Percentiles rank a stretch among this genome's conserved stretches.
phyloP scores from a whole-genome alignment of 2,113 vertebrate genomes.

The Mobula hypostoma region DNA sequence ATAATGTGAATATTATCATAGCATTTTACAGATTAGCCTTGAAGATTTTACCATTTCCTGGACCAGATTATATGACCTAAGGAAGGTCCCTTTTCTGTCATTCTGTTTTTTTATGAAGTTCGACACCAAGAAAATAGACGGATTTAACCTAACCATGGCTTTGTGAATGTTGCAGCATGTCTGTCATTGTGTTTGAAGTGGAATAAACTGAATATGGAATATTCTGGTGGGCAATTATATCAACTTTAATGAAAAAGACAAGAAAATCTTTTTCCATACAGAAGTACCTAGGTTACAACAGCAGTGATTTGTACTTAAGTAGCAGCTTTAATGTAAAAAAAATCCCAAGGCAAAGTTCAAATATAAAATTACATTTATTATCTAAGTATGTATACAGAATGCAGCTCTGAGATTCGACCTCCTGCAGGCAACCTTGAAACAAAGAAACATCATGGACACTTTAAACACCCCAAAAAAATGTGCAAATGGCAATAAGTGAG shows the following conservation, averaged over 20 bases:
- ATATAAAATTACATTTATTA: too few species aligned
- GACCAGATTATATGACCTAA: not conserved
- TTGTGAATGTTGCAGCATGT: not conserved
- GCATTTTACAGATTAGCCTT: constrained; percentile 5
- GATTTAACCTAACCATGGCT: not conserved
- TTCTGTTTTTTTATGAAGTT: not conserved
- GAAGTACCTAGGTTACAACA: not conserved
- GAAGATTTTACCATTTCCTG: constrained; percentile 1
- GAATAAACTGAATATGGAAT: not conserved
- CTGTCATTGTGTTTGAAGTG: not conserved
- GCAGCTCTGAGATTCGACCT: too few species aligned
- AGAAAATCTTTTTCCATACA: not conserved
- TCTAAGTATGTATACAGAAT: too few species aligned
- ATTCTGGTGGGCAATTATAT: not conserved
- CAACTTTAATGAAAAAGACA: not conserved
- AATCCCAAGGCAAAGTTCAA: not conserved
- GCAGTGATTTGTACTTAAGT: not conserved
- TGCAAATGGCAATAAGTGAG: too few species aligned
- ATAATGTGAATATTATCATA: not conserved
- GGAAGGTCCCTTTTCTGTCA: not conserved
- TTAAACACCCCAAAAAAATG: too few species aligned
- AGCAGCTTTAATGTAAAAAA: not conserved
- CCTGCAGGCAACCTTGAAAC: too few species aligned
- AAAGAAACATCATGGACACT: too few species aligned
- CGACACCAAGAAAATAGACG: not conserved